Evolutionary conservation across 2,113 vertebrate species (phyloP).

Genomic region (Synodontis membranacea): DNA sequence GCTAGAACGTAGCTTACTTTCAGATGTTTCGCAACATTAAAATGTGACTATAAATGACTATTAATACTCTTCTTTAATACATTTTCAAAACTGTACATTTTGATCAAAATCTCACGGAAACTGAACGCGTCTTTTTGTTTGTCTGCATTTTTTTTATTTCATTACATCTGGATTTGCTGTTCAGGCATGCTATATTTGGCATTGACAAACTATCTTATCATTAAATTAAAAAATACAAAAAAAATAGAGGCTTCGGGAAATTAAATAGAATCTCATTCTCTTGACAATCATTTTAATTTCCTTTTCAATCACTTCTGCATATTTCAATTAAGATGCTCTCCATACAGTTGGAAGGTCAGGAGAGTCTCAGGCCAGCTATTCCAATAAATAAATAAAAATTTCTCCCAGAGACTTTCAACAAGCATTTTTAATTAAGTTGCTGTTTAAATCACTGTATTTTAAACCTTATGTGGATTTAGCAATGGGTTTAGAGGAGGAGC

Average conservation of each 20-base stretch:
- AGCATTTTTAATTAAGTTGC: conserved; percentile 61
- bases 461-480: conserved; percentile 61
- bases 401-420: too few relatives aligned
- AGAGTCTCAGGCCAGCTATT: conserved; percentile 53
- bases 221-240: too few relatives aligned
- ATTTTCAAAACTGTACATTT: not conserved
- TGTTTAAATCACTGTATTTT: conserved; percentile 62
- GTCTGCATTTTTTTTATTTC: not conserved
- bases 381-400: conserved; percentile 63
- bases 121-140: too few relatives aligned
- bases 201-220: not conserved
- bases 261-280: conserved; percentile 29
- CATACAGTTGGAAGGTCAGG: conserved; percentile 57
- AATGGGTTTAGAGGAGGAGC: conserved; percentile 49
- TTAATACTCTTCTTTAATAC: not conserved
- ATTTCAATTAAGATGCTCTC: conserved; percentile 68
- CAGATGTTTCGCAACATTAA: not conserved
- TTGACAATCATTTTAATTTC: conserved; percentile 50
- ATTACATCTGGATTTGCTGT: not conserved
- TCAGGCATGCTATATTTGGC: not conserved
- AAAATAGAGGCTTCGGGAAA: not conserved
- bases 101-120: not conserved
- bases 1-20: not conserved
- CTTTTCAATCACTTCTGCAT: not conserved
- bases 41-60: not conserved